phyloP scores from a whole-genome alignment of 2,888 invertebrate species.

The Andrena bucephala region DNA sequence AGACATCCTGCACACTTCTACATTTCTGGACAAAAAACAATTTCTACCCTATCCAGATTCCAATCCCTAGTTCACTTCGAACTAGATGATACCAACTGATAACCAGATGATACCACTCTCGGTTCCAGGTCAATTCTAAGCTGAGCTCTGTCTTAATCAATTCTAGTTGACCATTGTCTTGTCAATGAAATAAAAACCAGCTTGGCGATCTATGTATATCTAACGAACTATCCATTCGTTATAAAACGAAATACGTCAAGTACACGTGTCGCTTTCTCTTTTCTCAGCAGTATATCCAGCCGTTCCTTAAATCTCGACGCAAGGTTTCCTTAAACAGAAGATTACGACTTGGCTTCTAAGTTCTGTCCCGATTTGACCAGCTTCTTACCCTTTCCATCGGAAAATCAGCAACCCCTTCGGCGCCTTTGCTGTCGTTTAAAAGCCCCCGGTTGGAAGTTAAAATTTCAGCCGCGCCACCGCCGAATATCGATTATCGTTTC shows the following conservation, averaged over 20 bases:
- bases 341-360: conserved; percentile 81
- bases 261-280: not conserved
- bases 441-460: conserved; percentile 38
- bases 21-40: not conserved
- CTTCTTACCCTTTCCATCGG: conserved; percentile 61
- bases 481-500: conserved; percentile 59
- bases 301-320: conserved; percentile 53
- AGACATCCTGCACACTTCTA: conserved; percentile 14
- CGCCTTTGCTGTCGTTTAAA: conserved; percentile 36
- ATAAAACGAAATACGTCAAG: not conserved
- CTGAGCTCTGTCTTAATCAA: no score
- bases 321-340: conserved; percentile 80
- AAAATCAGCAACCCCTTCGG: not conserved
- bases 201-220: no score
- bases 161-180: no score
- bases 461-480: conserved; percentile 36
- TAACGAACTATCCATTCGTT: no score
- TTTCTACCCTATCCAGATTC: not conserved
- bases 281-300: conserved; percentile 11
- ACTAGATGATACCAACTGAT: no score
- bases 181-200: no score
- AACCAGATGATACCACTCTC: no score
- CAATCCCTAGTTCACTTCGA: no score
- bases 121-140: no score
- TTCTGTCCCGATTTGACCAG: conserved; percentile 77